These are phyloP conservation scores for Agriopis aurantiaria DNA, from an alignment of 2,888 invertebrate species.

Conservation along the genomic window DNA sequence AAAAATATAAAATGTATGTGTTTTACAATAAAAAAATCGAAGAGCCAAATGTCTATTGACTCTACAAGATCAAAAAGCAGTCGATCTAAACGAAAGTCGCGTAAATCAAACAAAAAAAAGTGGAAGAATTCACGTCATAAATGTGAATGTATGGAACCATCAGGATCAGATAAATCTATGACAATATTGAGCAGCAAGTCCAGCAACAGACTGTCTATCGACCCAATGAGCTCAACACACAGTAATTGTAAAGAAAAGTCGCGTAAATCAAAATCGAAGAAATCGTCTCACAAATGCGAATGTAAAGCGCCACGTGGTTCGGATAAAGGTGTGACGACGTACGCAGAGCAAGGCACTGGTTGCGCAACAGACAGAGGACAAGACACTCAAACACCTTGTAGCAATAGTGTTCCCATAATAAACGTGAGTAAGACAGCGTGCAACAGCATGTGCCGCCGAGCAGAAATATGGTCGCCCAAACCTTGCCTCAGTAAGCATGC, in stretches of 20 bases:
- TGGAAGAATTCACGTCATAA: background rate
- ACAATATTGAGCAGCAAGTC: slow-evolving; percentile 43
- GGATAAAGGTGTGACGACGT: slow-evolving; percentile 61
- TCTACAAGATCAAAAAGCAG: slow-evolving; percentile 18
- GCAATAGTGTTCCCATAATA: background rate
- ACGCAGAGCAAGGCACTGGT: slow-evolving; percentile 52
- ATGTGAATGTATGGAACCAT: slow-evolving; percentile 45
- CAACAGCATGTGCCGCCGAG: slow-evolving; percentile 6
- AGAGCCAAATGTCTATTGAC: slow-evolving; percentile 37
- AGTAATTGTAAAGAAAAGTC: background rate
- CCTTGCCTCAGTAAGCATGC: background rate
- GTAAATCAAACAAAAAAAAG: background rate
- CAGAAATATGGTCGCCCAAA: slow-evolving; percentile 5
- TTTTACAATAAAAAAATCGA: background rate
- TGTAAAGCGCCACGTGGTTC: slow-evolving; percentile 40
- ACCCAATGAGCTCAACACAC: slow-evolving; percentile 20
- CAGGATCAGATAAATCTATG: slow-evolving; percentile 54
- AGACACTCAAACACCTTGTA: slow-evolving; percentile 49
- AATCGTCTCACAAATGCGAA: slow-evolving; percentile 32
- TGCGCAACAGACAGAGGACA: slow-evolving; percentile 42
- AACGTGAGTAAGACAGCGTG: background rate
- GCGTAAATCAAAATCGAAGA: slow-evolving; percentile 3
- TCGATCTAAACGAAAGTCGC: slow-evolving; percentile 4
- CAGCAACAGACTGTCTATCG: slow-evolving; percentile 34
- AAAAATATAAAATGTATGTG: slow-evolving; percentile 10